Conservation (phyloP, 2,888 invertebrate genomes). For the Rutpela maculata region DNA sequence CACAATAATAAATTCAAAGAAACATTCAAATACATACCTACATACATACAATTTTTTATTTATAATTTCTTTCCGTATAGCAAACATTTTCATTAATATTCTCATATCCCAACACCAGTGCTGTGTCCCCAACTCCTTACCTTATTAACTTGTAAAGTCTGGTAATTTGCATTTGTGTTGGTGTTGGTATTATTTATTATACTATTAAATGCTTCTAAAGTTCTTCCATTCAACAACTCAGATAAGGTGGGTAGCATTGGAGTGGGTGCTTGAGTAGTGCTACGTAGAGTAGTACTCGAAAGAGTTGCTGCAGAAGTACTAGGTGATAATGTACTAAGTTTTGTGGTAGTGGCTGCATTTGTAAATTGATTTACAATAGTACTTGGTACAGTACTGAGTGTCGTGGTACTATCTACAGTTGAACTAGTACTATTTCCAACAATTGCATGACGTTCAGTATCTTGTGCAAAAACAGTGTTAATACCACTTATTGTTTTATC, state of each 20-base stretch:
- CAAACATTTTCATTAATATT: background rate
- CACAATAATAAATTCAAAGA: too few species aligned
- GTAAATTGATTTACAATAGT: constrained; percentile 46
- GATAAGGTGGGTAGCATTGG: constrained; percentile 79
- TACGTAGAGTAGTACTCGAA: constrained; percentile 67
- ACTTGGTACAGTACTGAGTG: constrained; percentile 55
- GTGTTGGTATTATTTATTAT: constrained; percentile 73
- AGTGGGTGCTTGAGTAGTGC: constrained; percentile 70
- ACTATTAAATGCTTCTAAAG: constrained; percentile 78
- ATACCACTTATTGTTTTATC: constrained; percentile 28
- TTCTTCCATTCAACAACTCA: constrained; percentile 78
- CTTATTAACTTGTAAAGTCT: constrained; percentile 80
- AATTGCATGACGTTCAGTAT: constrained; percentile 35
- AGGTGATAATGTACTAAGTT: constrained; percentile 25
- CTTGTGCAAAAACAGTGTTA: constrained; percentile 34
- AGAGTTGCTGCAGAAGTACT: constrained; percentile 57
- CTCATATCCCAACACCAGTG: constrained; percentile 1
- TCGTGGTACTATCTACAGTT: constrained; percentile 52
- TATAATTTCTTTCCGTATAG: constrained; percentile 9
- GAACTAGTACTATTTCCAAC: constrained; percentile 32
- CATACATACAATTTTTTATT: background rate
- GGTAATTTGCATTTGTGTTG: constrained; percentile 56
- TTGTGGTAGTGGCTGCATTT: constrained; percentile 34
- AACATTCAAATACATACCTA: too few species aligned
- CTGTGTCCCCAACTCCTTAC: constrained; percentile 70